Evolutionary conservation across 2,113 vertebrate genomes (phyloP).

Genomic region (Elgaria multicarinata): DNA sequence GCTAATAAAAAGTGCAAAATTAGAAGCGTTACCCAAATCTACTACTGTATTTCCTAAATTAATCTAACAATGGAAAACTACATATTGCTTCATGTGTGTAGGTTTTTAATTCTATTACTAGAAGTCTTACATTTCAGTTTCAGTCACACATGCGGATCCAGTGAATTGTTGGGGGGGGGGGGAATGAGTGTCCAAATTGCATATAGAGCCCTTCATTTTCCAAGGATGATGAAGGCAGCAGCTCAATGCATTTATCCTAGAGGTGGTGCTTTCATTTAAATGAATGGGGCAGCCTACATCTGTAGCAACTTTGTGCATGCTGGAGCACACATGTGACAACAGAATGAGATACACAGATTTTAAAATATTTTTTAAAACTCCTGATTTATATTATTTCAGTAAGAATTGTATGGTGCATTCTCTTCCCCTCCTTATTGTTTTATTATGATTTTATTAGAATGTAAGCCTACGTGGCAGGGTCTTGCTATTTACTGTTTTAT

Average conservation of each 20-base stretch:
- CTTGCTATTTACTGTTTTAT: too few relatives aligned
- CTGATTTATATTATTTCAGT: not conserved
- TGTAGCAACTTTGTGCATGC: not conserved
- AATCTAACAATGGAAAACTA: not conserved
- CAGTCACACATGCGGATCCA: not conserved
- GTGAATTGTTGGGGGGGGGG: not conserved
- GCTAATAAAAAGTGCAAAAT: slow-evolving; percentile 56
- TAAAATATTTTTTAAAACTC: not conserved
- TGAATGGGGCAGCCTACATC: not conserved
- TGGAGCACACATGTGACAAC: not conserved
- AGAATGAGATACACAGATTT: not conserved
- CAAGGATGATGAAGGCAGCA: not conserved
- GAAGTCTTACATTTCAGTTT: not conserved
- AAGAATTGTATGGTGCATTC: not conserved
- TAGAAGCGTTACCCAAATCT: slow-evolving; percentile 57
- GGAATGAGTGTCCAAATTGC: not conserved
- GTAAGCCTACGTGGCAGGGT: too few relatives aligned
- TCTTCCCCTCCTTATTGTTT: too few relatives aligned
- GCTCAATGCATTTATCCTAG: not conserved
- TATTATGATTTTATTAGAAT: too few relatives aligned
- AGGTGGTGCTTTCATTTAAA: not conserved
- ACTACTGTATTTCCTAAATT: slow-evolving; percentile 53
- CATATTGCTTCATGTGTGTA: not conserved
- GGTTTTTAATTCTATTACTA: not conserved
- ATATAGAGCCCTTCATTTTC: not conserved